Base-by-base conservation (phyloP, 2,888 invertebrate genomes). In the Perdita meconis region DNA sequence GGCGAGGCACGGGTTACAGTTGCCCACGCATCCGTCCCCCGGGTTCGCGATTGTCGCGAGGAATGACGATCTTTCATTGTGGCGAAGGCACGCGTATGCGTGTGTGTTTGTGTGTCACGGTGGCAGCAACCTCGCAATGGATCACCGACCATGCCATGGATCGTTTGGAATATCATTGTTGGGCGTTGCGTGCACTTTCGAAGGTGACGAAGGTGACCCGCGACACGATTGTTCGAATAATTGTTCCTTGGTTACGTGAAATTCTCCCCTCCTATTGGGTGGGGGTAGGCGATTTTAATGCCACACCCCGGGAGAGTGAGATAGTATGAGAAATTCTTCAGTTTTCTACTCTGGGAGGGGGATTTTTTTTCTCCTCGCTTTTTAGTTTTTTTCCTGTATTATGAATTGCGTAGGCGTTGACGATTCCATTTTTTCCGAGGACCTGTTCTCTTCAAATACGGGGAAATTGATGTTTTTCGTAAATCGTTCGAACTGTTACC, bases 1-100 rank as follows among this genome's bases (percentile, higher is more conserved):
- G 87, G 88, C 86, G 87, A 87, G 86, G 84, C 87, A 78, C 79
- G 74, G 80, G 79, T 75, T 76, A 84, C 89, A 66, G n/a, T 82
- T 78, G 86, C 90, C 89, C 89, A 90, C 90, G 87, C 89, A n/a
- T 80, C 77, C 79, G 81, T 78, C 70, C 68, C 30, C 67, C 51
- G 63, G n/a, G 60, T 38, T 50, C 40, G 64, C 70, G 69, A 81
- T 81, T 81, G 81, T 83, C 83, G 81, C 68, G 61, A 81, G 81
- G 85, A 83, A 87, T 84, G 85, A 84, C 83, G 76, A 70, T 57
- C 51, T 22, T 47, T 79, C 68, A 85, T 85, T 85, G 84, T 85
- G 64, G 64, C 68, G 60, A 60, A 71, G 55, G 30, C n/a, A 60
- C 16, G 70, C 40, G 70, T 10, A 19, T 36, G 72, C 19, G 70